Conservation (phyloP, 2,888 invertebrate species). For the Drosophila macrothrix region DNA sequence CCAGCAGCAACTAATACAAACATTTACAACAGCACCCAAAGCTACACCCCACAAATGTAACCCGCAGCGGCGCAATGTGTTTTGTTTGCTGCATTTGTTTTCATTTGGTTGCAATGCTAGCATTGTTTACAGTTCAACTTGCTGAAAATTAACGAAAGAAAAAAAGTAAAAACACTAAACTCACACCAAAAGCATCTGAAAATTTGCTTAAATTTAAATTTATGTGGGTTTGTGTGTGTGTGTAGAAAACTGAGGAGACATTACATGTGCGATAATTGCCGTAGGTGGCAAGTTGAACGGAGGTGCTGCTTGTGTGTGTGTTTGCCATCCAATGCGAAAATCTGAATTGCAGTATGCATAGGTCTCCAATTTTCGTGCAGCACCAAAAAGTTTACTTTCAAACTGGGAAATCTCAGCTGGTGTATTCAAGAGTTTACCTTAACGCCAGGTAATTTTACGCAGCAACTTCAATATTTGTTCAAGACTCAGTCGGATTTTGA, state of each 20-base stretch:
- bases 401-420: background rate
- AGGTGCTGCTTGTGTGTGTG: conserved; percentile 43
- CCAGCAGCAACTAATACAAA: conserved; percentile 53
- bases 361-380: conserved; percentile 26
- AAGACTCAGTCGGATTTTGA: no score
- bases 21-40: conserved; percentile 21
- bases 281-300: conserved; percentile 36
- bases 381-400: background rate
- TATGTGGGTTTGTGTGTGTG: conserved; percentile 35
- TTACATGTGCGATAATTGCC: conserved; percentile 56
- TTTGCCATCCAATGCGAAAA: conserved; percentile 7
- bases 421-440: background rate
- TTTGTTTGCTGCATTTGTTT: conserved; percentile 80
- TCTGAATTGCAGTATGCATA: conserved; percentile 18
- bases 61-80: conserved; percentile 66
- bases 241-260: conserved; percentile 8
- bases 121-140: conserved; percentile 81
- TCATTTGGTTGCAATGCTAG: conserved; percentile 76
- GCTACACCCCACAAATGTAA: conserved; percentile 20
- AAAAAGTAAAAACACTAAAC: conserved; percentile 19
- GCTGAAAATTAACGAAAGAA: conserved; percentile 69
- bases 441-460: background rate
- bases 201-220: conserved; percentile 67
- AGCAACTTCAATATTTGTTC: background rate
- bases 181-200: conserved; percentile 32